These are phyloP conservation scores for Atlantisia rogersi DNA, from an alignment of 2,113 vertebrate genomes.

Conservation along the genomic window DNA sequence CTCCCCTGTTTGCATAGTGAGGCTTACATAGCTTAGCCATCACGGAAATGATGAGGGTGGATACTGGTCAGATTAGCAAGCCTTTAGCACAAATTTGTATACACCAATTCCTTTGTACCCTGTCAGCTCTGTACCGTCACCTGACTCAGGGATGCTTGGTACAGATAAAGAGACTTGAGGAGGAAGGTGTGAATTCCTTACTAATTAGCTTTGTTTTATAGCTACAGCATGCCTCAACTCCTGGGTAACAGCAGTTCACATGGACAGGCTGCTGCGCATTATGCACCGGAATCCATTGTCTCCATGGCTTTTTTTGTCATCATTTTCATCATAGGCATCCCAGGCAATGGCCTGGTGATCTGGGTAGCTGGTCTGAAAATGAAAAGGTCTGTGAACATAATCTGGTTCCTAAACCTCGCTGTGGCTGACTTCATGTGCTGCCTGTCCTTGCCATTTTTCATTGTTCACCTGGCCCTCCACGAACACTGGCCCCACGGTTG, in stretches of 20 bases:
- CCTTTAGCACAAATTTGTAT: not conserved
- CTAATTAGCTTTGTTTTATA: not conserved
- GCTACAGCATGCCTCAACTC: conserved; percentile 38
- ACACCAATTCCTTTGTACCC: not conserved
- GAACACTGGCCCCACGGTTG: conserved; percentile 78
- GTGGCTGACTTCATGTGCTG: conserved; percentile 82
- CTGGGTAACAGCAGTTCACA: conserved; percentile 35
- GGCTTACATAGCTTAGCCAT: not conserved
- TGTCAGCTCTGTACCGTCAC: not conserved
- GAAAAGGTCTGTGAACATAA: conserved; percentile 77
- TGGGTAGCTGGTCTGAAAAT: conserved; percentile 83
- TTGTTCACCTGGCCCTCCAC: conserved; percentile 68
- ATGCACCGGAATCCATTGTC: not conserved
- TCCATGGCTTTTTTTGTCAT: conserved; percentile 66
- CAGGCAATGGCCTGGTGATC: conserved; percentile 81
- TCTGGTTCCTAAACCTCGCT: conserved; percentile 85
- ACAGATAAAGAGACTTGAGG: not conserved
- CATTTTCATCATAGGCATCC: conserved; percentile 75
- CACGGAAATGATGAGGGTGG: not conserved
- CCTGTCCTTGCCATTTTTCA: conserved; percentile 77
- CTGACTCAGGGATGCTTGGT: not conserved
- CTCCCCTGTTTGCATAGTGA: not conserved
- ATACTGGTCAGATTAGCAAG: fast-evolving
- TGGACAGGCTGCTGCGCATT: not conserved
- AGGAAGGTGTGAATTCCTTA: not conserved